Base-by-base conservation (phyloP, 2,113 vertebrate species). In the Campylorhamphus procurvoides region DNA sequence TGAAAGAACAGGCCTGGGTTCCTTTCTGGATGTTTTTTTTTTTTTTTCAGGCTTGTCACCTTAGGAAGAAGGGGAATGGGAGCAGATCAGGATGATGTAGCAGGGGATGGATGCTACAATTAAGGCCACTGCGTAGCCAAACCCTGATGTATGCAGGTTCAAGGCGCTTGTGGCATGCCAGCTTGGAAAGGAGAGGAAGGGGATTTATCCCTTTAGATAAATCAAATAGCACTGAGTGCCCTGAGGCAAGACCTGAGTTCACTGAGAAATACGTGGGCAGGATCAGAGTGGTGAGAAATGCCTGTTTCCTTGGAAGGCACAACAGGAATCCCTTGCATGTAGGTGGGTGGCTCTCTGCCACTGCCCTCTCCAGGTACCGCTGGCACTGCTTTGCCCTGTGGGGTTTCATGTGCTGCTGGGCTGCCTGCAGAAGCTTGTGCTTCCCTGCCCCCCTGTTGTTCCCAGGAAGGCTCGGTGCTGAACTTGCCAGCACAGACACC, bases 371-470 rank as follows among this genome's bases (percentile, higher is more conserved):
- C 33, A 13, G 14, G 8, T 33, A 24, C 67, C 0, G 0, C 55
- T 76, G 79, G 66, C n/a, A 16, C 0, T 0, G 37, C 42, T 68
- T 20, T 46, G 28, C 39, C 64, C 60, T 22, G 9, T 0, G 0
- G 66, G 52, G 22, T 37, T 66, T 72, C 0, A 0, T 18, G 33
- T 19, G 46, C 60, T 74, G 62, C 53, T 3, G 3, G 56, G n/a
- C 37, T 88, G 50, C 55, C 44, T 55, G 72, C 60, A 63, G 91
- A 60, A 74, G 31, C 42, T 73, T 3, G 4, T 0, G 1, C 53
- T 92, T 81, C 55, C 58, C 35, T 63, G 66, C 24, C 24, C 20
- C 56, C 8, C 8, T 23, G n/a, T 6, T 49, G 56, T 73, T 96
- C 81, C 49, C 49, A 15, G 89, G 84, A 17, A 73, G 40, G 52